Percentiles rank a stretch among this genome's conserved stretches.
Conservation (phyloP, 1,140 invertebrate species). For the Oreohelix idahoensis region DNA sequence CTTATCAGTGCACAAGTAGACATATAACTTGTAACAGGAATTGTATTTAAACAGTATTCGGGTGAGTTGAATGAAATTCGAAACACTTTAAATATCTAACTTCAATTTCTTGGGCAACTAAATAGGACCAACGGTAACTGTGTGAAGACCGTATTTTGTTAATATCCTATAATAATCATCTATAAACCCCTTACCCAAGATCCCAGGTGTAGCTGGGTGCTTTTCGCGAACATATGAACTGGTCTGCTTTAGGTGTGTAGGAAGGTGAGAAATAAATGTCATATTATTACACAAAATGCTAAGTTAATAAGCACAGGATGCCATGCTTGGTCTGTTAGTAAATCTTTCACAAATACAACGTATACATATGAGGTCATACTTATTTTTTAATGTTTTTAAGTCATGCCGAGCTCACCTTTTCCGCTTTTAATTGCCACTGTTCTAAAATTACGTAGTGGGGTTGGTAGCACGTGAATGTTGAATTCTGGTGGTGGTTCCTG, state of each 20-base stretch:
- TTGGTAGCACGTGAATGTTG: background rate
- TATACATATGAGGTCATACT: background rate
- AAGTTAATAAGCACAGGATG: background rate
- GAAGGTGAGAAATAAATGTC: background rate
- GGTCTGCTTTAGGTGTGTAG: background rate
- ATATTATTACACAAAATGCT: background rate
- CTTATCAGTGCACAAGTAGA: too few relatives aligned
- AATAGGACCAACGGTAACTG: too few relatives aligned
- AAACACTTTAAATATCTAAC: too few relatives aligned
- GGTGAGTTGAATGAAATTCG: too few relatives aligned
- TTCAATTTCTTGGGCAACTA: too few relatives aligned
- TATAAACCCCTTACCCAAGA: too few relatives aligned
- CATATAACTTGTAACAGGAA: too few relatives aligned
- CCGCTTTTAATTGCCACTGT: background rate
- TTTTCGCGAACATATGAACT: background rate
- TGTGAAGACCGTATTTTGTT: too few relatives aligned
- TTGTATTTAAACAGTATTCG: too few relatives aligned
- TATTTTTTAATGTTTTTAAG: background rate
- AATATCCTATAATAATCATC: too few relatives aligned
- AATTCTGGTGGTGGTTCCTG: conserved; percentile 20
- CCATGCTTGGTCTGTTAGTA: conserved; percentile 2
- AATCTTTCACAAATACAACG: background rate
- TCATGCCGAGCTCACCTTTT: conserved; percentile 9
- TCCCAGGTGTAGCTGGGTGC: too few relatives aligned
- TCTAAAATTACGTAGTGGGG: conserved; percentile 17